Base-by-base conservation (phyloP, 1,140 invertebrate species). In the Xylocopa sonorina region DNA sequence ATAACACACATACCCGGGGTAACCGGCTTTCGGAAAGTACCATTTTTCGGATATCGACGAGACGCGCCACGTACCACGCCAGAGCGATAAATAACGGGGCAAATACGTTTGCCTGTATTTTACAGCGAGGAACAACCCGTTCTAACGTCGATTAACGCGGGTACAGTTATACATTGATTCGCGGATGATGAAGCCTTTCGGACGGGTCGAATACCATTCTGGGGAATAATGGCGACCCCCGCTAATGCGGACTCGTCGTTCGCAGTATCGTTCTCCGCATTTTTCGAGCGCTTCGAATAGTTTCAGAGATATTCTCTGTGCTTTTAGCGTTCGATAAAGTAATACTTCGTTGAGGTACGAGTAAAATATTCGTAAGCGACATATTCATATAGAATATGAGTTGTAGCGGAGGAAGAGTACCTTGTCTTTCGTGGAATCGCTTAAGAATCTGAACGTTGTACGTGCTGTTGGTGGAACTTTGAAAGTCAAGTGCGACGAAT, bases 131-230 rank as follows among this genome's bases (percentile, higher is more conserved):
- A 71, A 48, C 29, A 41, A 38, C 41, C n/a, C n/a, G 7, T 50
- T 29, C 16, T 32, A 9, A 1, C 53, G 43, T 46, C 18, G 41
- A 18, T 69, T 50, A 29, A 48, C 24, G 18, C 3, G 21, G 24
- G 21, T 58, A 60, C 67, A 57, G 67, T 78, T 71, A 78, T 43
- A 60, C 60, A 78, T 71, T 51, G 75, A 60, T 69, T 50, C 29
- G 12, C 2, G 27, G 5, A 16, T 32, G 21, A 34, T 64, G 27
- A 46, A 69, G n/a, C 57, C 48, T 46, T 27, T 29, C 43, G 0
- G 16, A 0, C 6, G 16, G 34, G 48, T 74, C 63, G 38, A 16
- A 51, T 50, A n/a, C 10, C 3, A 7, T 14, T 1, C 9, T 3
- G 50, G 12, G 29, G 43, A 24, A 62, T 34, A 32, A 6, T 7